phyloP scores from a whole-genome alignment of 30 jellyfish, hydroid and myxozoan genomes.

The Aurelia coerulea region DNA sequence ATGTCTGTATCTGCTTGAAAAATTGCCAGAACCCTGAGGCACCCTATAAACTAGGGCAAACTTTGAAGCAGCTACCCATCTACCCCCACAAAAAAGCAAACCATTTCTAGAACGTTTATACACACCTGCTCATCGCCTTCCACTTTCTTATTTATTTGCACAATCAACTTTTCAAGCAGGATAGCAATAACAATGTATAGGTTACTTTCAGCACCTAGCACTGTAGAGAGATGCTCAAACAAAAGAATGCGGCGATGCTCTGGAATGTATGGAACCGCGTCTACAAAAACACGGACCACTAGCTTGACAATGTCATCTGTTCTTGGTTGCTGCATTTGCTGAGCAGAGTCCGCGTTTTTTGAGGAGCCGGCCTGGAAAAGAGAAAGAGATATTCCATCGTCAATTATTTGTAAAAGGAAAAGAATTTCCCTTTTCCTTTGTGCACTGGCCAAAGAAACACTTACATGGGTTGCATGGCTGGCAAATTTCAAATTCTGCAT shows the following conservation, averaged over 20 bases:
- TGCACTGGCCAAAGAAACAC: no score
- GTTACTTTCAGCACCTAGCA: constrained; percentile 56
- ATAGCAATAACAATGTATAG: constrained; percentile 67
- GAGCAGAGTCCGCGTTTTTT: constrained; percentile 3
- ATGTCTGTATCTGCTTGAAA: no score
- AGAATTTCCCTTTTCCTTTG: no score
- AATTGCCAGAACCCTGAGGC: no score
- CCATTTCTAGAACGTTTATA: background rate
- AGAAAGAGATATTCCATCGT: no score
- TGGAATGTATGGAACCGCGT: constrained; percentile 95
- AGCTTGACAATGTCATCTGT: constrained; percentile 63
- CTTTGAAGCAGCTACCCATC: no score
- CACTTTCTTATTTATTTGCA: constrained; percentile 16
- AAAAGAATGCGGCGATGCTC: constrained; percentile 91
- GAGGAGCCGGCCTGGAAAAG: constrained; percentile 38
- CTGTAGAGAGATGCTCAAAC: constrained; percentile 72
- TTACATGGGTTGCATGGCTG: no score
- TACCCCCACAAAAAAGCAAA: no score
- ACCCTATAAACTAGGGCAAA: no score
- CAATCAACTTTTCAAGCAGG: constrained; percentile 66
- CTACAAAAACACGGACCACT: constrained; percentile 91
- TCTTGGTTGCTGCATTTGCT: constrained; percentile 4
- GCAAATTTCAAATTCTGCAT: no score
- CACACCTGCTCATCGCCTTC: background rate
- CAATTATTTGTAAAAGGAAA: no score